These are phyloP conservation scores for Nomia melanderi DNA, from an alignment of 1,140 invertebrate genomes.

Conservation along the genomic window DNA sequence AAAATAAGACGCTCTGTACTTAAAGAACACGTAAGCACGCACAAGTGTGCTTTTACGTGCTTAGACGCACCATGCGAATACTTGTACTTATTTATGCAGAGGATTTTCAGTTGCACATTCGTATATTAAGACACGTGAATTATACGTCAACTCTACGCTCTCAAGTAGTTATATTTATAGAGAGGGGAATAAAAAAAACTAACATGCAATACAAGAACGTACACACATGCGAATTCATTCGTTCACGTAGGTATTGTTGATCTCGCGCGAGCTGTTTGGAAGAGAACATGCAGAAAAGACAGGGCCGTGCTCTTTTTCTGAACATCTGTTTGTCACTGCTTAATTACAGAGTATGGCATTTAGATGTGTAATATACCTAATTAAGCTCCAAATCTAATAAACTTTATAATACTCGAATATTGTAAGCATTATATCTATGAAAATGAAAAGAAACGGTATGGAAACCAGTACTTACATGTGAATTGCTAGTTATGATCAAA, in stretches of 20 bases:
- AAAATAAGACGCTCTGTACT: too few relatives aligned
- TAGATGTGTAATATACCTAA: background rate
- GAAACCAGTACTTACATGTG: too few relatives aligned
- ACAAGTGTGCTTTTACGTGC: too few relatives aligned
- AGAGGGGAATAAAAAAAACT: slow-evolving; percentile 7
- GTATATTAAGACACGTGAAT: background rate
- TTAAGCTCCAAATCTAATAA: too few relatives aligned
- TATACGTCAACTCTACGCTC: slow-evolving; percentile 19
- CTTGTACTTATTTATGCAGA: background rate
- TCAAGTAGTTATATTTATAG: slow-evolving; percentile 1
- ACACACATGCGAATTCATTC: slow-evolving; percentile 42
- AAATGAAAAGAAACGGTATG: too few relatives aligned
- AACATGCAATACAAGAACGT: slow-evolving; percentile 55
- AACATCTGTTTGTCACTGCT: background rate
- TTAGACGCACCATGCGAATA: background rate
- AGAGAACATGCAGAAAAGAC: slow-evolving; percentile 52
- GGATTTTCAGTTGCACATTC: background rate
- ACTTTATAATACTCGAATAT: too few relatives aligned
- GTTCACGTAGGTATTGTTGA: slow-evolving; percentile 30
- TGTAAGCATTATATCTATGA: too few relatives aligned
- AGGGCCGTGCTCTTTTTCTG: slow-evolving; percentile 50
- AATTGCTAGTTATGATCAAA: too few relatives aligned
- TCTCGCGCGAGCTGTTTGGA: slow-evolving; percentile 31
- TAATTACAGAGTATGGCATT: background rate
- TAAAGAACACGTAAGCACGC: too few relatives aligned